Conservation (phyloP, 2,888 invertebrate genomes). For the Polyommatus icarus region DNA sequence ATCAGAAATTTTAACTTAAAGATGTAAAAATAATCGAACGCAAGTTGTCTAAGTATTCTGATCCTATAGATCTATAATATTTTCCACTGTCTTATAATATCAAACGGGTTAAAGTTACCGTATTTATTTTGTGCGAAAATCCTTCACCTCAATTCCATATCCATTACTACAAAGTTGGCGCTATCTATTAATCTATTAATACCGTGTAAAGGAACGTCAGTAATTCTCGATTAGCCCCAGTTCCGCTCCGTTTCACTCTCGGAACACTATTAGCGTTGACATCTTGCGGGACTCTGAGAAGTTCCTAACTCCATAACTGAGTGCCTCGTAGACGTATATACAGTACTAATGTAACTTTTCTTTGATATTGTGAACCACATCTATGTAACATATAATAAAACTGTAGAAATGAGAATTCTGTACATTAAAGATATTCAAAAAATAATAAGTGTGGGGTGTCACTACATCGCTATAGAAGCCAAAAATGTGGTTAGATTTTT, state of each 20-base stretch:
- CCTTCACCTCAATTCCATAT: background rate
- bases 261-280: conserved; percentile 24
- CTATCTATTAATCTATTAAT: conserved; percentile 17
- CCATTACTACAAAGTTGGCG: background rate
- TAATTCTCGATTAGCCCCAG: conserved; percentile 19
- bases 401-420: too few relatives aligned
- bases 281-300: conserved; percentile 12
- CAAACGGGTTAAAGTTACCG: too few relatives aligned
- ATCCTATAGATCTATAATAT: too few relatives aligned
- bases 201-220: conserved; percentile 8
- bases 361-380: background rate
- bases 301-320: conserved; percentile 1
- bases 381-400: too few relatives aligned
- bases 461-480: too few relatives aligned
- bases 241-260: conserved; percentile 9
- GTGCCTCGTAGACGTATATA: conserved; percentile 10
- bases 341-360: background rate
- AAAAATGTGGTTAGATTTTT: too few relatives aligned
- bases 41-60: too few relatives aligned
- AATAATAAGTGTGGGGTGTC: too few relatives aligned
- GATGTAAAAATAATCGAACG: too few relatives aligned
- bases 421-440: too few relatives aligned
- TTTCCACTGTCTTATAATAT: too few relatives aligned
- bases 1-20: too few relatives aligned
- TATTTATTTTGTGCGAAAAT: background rate